These are phyloP conservation scores for Centropristis striata DNA, from an alignment of 2,113 vertebrate species.

Conservation along the genomic window DNA sequence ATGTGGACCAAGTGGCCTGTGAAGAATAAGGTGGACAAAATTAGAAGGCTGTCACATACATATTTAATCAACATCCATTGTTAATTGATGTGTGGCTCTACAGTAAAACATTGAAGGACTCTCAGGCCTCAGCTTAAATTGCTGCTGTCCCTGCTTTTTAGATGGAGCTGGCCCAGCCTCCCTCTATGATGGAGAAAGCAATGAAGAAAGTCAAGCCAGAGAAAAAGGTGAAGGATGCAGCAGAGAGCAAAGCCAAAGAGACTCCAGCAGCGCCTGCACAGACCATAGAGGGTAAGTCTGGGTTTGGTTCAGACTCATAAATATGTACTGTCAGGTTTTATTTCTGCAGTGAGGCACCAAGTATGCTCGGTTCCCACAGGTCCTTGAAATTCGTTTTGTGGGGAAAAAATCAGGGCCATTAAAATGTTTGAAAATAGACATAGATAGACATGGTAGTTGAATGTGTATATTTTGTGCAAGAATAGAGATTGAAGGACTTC, in stretches of 20 bases:
- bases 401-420: too few relatives aligned
- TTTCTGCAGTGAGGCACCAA: too few relatives aligned
- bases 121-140: not conserved
- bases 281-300: slow-evolving; percentile 84
- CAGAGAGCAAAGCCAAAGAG: slow-evolving; percentile 55
- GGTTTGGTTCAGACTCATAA: too few relatives aligned
- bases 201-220: slow-evolving; percentile 80
- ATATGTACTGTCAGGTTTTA: not conserved
- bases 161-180: slow-evolving; percentile 86
- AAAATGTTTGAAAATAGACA: too few relatives aligned
- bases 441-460: too few relatives aligned
- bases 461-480: too few relatives aligned
- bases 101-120: not conserved
- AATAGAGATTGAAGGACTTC: too few relatives aligned
- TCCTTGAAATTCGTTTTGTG: too few relatives aligned
- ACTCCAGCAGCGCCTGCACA: slow-evolving; percentile 57
- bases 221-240: slow-evolving; percentile 74
- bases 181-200: slow-evolving; percentile 88
- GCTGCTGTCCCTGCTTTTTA: slow-evolving; percentile 51
- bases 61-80: not conserved
- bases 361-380: too few relatives aligned
- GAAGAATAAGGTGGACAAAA: not conserved
- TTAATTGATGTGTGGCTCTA: not conserved
- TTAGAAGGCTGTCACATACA: not conserved
- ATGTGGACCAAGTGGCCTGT: too few relatives aligned